Base-by-base conservation (phyloP, 1,140 invertebrate genomes). In the Philotrypesis tridentata region DNA sequence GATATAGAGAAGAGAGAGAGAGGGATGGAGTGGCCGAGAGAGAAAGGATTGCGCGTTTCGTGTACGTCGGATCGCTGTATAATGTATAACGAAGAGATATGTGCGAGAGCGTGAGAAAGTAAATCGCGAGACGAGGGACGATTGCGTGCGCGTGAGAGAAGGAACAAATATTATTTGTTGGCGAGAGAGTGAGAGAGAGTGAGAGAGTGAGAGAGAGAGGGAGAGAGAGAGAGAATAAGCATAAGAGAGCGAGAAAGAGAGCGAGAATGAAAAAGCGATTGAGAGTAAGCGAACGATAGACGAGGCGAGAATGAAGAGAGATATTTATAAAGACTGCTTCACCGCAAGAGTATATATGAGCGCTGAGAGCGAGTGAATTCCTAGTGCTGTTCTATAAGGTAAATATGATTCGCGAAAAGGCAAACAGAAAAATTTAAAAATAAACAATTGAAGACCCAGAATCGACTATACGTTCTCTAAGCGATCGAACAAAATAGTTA, bases 291-390 rank as follows among this genome's bases (percentile, higher is more conserved):
- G n/a, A n/a, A n/a, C n/a, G n/a, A n/a, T n/a, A n/a, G n/a, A n/a
- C n/a, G n/a, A n/a, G n/a, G n/a, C n/a, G 29, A 82, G 27, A 68
- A 60, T 25, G 48, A 86, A 85, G 84, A 86, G 86, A 87, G 84
- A 90, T 90, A 91, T 90, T 91, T 92, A 89, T 91, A 91, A 92
- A 91, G 91, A 92, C 90, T 91, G 90, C 88, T 90, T 88, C 71
- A 82, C 72, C 37, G 89, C 23, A 88, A 86, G 88, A 88, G 85
- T 90, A 89, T 83, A 89, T 83, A 86, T 89, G 89, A 85, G 86
- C 61, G 65, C 5, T 1, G 74, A 37, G 61, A 67, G 29, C 1
- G 31, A 65, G 17, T 89, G 88, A 86, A 85, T 89, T 89, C 86
- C 86, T 89, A 90, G 86, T 87, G 85, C 5, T 60, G 31, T 68